Evolutionary conservation across 1,140 invertebrate genomes (phyloP).

Genomic region (Nixonia krombeini): DNA sequence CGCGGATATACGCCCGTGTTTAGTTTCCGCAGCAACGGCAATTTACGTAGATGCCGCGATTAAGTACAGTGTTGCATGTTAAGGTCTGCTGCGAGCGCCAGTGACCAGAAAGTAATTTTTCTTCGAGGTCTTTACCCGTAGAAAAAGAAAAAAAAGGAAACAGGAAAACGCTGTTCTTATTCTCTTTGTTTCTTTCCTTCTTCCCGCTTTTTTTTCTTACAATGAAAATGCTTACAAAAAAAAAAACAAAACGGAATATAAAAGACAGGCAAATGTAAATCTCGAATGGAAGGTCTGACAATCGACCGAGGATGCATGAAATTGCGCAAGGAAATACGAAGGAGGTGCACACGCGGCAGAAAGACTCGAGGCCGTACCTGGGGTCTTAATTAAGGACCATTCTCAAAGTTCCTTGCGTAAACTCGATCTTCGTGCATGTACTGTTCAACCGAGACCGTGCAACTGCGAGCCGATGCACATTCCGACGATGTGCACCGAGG

Average conservation of each 20-base stretch:
- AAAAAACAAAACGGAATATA: too few relatives aligned
- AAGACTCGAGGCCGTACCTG: slow-evolving; percentile 7
- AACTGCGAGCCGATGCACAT: not conserved
- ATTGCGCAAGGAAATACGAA: not conserved
- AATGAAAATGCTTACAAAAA: too few relatives aligned
- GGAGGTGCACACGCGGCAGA: not conserved
- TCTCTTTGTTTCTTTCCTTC: not conserved
- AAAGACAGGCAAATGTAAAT: too few relatives aligned
- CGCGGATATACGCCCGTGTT: slow-evolving; percentile 37
- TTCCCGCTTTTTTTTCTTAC: too few relatives aligned
- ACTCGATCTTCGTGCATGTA: not conserved
- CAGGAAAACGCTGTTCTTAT: too few relatives aligned
- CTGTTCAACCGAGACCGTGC: not conserved
- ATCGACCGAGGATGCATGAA: not conserved
- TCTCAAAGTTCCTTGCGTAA: slow-evolving; percentile 15
- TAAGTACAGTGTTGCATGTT: slow-evolving; percentile 18
- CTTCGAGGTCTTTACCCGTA: not conserved
- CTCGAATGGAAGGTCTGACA: too few relatives aligned
- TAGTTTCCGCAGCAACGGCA: slow-evolving; percentile 29
- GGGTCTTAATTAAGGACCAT: slow-evolving; percentile 29
- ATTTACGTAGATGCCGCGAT: slow-evolving; percentile 23
- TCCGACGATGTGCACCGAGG: slow-evolving; percentile 8
- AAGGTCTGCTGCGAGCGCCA: not conserved
- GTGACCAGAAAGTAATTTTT: slow-evolving; percentile 1
- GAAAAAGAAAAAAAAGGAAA: too few relatives aligned